These are phyloP conservation scores for Neodiprion pinetum DNA, from an alignment of 1,140 invertebrate species.

Conservation along the genomic window DNA sequence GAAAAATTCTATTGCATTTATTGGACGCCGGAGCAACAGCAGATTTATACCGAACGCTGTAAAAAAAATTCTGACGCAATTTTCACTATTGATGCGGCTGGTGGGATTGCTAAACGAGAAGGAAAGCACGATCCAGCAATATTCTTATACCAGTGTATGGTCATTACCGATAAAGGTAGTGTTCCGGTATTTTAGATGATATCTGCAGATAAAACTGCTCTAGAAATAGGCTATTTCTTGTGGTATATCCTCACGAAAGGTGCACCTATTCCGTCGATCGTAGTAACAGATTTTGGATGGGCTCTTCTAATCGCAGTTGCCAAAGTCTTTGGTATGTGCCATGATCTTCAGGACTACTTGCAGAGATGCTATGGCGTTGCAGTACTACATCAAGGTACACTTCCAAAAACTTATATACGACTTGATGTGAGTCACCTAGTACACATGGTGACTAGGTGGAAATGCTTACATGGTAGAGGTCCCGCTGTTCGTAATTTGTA, in stretches of 20 bases:
- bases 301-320: conserved; percentile 22
- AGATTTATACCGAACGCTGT: conserved; percentile 26
- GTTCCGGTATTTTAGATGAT: conserved; percentile 26
- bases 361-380: conserved; percentile 24
- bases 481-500: conserved; percentile 20
- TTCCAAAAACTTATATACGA: conserved; percentile 23
- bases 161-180: conserved; percentile 19
- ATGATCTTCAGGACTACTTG: conserved; percentile 24
- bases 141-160: conserved; percentile 22
- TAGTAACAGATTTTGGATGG: conserved; percentile 26
- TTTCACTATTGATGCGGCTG: conserved; percentile 26
- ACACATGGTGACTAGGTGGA: conserved; percentile 24
- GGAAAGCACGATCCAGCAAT: conserved; percentile 14
- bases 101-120: conserved; percentile 21
- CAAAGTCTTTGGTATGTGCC: conserved; percentile 24
- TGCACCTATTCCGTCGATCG: conserved; percentile 19
- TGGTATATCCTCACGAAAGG: conserved; percentile 18
- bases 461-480: conserved; percentile 15
- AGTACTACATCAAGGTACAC: not conserved
- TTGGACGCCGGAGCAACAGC: conserved; percentile 20
- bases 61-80: conserved; percentile 21
- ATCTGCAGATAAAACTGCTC: conserved; percentile 22
- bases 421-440: conserved; percentile 27
- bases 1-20: conserved; percentile 29
- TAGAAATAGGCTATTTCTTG: conserved; percentile 25